Conservation (phyloP, 2,797 vertebrate species). For the Lepilemur septentrionalis region DNA sequence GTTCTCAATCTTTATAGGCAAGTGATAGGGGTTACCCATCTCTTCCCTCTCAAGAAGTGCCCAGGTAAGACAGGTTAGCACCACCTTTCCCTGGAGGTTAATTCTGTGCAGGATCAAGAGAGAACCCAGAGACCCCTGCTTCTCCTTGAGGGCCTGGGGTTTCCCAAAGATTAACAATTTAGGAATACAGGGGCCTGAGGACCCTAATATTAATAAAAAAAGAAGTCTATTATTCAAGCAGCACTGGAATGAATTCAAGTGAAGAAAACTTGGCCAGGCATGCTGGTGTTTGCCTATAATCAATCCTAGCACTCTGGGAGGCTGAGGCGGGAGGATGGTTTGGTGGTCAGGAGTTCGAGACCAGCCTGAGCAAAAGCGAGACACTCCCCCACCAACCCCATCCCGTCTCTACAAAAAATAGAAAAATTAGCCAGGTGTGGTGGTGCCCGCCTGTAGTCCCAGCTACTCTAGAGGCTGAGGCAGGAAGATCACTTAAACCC, state of each 20-base stretch:
- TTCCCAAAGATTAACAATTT: background rate
- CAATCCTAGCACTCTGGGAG: too few species aligned
- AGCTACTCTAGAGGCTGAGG: too few species aligned
- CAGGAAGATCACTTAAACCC: too few species aligned
- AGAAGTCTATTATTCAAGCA: background rate
- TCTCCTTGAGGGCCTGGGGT: background rate
- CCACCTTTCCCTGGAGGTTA: background rate
- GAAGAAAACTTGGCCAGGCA: background rate
- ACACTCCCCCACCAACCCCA: too few species aligned
- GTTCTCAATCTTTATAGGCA: background rate
- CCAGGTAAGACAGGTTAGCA: background rate
- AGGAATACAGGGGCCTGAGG: background rate
- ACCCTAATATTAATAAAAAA: background rate
- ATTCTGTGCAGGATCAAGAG: background rate
- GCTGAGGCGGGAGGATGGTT: rapidly evolving
- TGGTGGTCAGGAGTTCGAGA: too few species aligned
- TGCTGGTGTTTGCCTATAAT: rapidly evolving
- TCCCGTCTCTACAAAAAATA: too few species aligned
- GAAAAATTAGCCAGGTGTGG: too few species aligned
- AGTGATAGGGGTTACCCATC: too few species aligned
- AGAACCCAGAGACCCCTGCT: background rate
- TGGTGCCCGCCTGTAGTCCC: too few species aligned
- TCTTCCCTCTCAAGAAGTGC: background rate
- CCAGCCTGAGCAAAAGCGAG: too few species aligned
- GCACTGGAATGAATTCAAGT: background rate